Evolutionary conservation across 2,888 invertebrate species (phyloP).

Genomic region (Hemistola chrysoprasaria): DNA sequence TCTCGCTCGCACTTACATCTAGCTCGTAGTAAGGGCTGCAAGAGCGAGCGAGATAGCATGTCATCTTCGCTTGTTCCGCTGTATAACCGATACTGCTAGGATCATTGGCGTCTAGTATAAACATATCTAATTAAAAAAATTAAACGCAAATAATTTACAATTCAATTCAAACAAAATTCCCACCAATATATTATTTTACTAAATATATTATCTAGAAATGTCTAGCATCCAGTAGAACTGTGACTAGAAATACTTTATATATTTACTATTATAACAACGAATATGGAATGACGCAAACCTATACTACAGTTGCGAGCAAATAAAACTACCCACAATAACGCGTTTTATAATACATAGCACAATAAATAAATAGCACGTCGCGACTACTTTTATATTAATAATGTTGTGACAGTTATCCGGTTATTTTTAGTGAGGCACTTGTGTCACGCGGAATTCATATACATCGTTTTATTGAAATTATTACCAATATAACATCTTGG

Average conservation of each 20-base stretch:
- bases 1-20: too few species aligned
- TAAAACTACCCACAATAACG: slow-evolving; percentile 35
- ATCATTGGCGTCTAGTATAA: too few species aligned
- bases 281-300: slow-evolving; percentile 42
- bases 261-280: slow-evolving; percentile 13
- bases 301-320: slow-evolving; percentile 41
- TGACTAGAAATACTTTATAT: slow-evolving; percentile 63
- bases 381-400: slow-evolving; percentile 4
- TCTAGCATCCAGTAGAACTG: slow-evolving; percentile 67
- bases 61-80: too few species aligned
- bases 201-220: slow-evolving; percentile 14
- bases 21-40: too few species aligned
- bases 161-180: slow-evolving; percentile 22
- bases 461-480: slow-evolving; percentile 9
- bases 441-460: slow-evolving; percentile 15
- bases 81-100: too few species aligned
- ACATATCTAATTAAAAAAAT: too few species aligned
- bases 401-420: slow-evolving; percentile 13
- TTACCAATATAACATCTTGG: too few species aligned
- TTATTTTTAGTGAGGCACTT: slow-evolving; percentile 20
- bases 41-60: too few species aligned
- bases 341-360: slow-evolving; percentile 7
- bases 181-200: slow-evolving; percentile 8
- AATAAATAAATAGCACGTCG: slow-evolving; percentile 9
- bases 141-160: too few species aligned